phyloP scores from a whole-genome alignment of 2,797 vertebrate genomes.

The Ficedula albicollis region DNA sequence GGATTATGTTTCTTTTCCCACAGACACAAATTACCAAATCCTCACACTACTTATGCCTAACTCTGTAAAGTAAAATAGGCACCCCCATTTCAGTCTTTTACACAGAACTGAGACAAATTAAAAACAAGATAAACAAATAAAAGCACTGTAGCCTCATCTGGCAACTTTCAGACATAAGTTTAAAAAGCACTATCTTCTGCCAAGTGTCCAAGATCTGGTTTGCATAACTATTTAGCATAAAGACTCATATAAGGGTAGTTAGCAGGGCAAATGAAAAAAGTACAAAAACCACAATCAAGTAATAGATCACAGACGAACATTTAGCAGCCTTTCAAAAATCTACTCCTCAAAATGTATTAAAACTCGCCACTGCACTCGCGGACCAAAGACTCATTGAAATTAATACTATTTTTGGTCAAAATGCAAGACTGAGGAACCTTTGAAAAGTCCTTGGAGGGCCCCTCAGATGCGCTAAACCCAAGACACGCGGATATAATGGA shows the following conservation, averaged over 20 bases:
- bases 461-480: not conserved
- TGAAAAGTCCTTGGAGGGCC: not conserved
- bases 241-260: not conserved
- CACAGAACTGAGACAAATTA: not conserved
- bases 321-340: not conserved
- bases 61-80: not conserved
- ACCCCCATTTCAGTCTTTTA: not conserved
- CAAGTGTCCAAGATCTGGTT: not conserved
- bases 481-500: not conserved
- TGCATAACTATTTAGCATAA: not conserved
- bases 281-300: fast-evolving
- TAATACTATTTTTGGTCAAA: not conserved
- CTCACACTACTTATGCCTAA: not conserved
- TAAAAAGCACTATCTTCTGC: not conserved
- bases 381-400: not conserved
- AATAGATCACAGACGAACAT: not conserved
- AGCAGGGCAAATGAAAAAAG: not conserved
- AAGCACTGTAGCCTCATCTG: not conserved
- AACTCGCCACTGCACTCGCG: not conserved
- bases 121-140: not conserved
- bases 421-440: not conserved
- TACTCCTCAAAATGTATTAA: not conserved
- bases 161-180: not conserved
- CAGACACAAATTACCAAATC: not conserved
- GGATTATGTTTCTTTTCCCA: not conserved